Percentiles rank a stretch among this genome's conserved stretches.
Conservation (phyloP, 2,888 invertebrate genomes). For the Galeopsomyia nigrocyanea region DNA sequence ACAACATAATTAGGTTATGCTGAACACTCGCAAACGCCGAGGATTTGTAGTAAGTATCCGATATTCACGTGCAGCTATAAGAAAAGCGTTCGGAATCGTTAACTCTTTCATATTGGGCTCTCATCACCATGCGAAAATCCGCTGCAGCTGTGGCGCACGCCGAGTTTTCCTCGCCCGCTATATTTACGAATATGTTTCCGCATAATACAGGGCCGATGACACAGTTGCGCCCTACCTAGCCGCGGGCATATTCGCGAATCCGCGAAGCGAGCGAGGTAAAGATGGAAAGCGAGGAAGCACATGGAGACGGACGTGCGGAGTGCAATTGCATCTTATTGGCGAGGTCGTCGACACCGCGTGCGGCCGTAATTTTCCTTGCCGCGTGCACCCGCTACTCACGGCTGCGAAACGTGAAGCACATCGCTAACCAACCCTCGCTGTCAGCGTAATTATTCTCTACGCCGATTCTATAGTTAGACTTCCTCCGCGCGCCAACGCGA, state of each 20-base stretch:
- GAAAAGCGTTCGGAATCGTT: no score
- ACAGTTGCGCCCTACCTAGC: slow-evolving; percentile 20
- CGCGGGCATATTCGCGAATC: background rate
- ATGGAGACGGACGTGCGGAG: no score
- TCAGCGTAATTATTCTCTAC: no score
- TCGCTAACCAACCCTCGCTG: background rate
- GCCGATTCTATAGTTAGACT: no score
- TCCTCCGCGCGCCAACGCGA: no score
- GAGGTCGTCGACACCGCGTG: slow-evolving; percentile 62
- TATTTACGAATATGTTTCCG: background rate
- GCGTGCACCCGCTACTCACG: slow-evolving; percentile 19
- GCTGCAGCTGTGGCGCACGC: no score
- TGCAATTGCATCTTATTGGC: slow-evolving; percentile 18
- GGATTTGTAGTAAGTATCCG: no score
- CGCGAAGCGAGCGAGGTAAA: background rate
- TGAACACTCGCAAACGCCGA: no score
- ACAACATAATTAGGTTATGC: no score
- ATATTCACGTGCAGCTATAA: no score
- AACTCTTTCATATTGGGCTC: no score
- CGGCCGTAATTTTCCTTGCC: slow-evolving; percentile 62
- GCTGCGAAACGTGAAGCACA: slow-evolving; percentile 13
- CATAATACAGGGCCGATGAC: background rate
- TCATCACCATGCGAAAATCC: no score
- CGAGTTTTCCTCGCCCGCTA: background rate
- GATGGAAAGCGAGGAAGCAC: background rate